These are phyloP conservation scores for Crocidura indochinensis DNA, from an alignment of 2,797 vertebrate genomes.

Conservation along the genomic window DNA sequence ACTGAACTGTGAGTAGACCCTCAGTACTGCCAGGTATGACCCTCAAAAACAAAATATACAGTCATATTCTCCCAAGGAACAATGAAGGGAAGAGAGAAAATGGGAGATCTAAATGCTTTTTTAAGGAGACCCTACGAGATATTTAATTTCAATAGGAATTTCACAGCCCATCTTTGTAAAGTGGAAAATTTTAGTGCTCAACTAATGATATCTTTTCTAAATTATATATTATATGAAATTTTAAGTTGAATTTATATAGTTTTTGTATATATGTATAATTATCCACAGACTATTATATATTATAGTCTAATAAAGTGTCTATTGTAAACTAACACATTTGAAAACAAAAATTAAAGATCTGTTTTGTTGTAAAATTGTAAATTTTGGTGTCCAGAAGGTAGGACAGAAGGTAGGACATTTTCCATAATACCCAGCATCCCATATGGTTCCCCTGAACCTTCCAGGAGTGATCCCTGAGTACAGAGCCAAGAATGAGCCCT, in stretches of 20 bases:
- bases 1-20: too few relatives aligned
- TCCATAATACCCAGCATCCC: too few relatives aligned
- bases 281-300: too few relatives aligned
- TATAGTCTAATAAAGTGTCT: not conserved
- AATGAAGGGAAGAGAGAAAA: not conserved
- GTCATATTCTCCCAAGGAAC: not conserved
- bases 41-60: not conserved
- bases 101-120: too few relatives aligned
- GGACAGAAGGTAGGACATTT: too few relatives aligned
- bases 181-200: not conserved
- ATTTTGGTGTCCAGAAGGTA: slow-evolving; percentile 26
- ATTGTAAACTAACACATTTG: slow-evolving; percentile 53
- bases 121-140: not conserved
- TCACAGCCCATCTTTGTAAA: not conserved
- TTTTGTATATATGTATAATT: too few relatives aligned
- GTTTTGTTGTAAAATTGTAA: slow-evolving; percentile 10
- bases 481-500: too few relatives aligned
- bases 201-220: not conserved
- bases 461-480: too few relatives aligned
- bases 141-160: not conserved
- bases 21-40: too few relatives aligned
- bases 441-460: too few relatives aligned
- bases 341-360: slow-evolving; percentile 64
- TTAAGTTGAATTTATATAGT: too few relatives aligned
- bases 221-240: too few relatives aligned